Evolutionary conservation across 2,888 invertebrate genomes (phyloP), one percentile per base, ranked within the genome.

Genomic region (Augiades crinisus): DNA sequence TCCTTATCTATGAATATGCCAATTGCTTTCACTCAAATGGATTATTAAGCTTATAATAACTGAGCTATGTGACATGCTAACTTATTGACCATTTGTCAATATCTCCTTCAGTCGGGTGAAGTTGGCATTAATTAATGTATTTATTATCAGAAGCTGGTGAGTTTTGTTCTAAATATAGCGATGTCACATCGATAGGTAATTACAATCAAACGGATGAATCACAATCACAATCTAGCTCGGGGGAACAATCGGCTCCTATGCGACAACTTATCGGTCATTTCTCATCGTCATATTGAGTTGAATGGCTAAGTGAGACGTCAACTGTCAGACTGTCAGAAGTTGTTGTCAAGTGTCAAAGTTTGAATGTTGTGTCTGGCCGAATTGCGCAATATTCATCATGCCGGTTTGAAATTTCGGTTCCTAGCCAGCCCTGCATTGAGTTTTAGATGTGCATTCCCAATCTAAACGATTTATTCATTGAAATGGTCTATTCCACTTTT

Each of bases 211-310:
- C 21, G 13, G 22, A 34, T 10, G 34, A 34, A n/a, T 45, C 22
- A 24, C 16, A n/a, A n/a, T 8, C 34, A 34, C 31, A 24, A 33
- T 33, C 33, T n/a, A n/a, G n/a, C n/a, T n/a, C n/a, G n/a, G n/a
- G n/a, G n/a, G n/a, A 37, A 19, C 37, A 37, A 21, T 19, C 17
- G 14, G 19, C 12, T 30, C 16, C 12, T 16, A 16, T 16, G 24
- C 24, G 8, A 36, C 46, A 36, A 36, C 8, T 46, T 36, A 36
- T 46, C 24, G 17, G 46, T 13, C 27, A 46, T 36, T 36, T 22
- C 17, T 36, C 36, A 46, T 33, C n/a, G 17, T 10, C 7, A 31
- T 3, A 22, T 40, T 27, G 24, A 17, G 27, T 27, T 27, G 12
- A 30, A 14, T 24, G 24, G n/a, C n/a, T n/a, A n/a, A n/a, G n/a